Base-by-base conservation (phyloP, 2,113 vertebrate species). In the Cephalopterus ornatus region DNA sequence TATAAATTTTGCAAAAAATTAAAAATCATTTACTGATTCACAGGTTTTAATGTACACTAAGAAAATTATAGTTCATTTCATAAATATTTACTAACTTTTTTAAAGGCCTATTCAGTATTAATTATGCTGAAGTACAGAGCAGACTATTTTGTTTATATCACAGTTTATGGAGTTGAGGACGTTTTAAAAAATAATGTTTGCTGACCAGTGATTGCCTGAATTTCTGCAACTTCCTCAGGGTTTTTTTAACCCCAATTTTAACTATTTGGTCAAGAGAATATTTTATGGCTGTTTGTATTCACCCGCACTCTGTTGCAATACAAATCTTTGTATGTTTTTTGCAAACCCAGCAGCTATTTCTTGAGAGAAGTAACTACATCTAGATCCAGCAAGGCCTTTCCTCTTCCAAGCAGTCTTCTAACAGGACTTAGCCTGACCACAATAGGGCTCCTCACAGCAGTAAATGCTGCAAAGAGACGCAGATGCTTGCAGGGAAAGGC, bases 1-100 rank as follows among this genome's bases (percentile, higher is more conserved):
- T 50, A 2, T 7, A 70, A 74, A 12, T 91, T 91, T 44, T 72
- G 42, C 20, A 77, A 75, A 53, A 50, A 88, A 23, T 22, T 82
- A 46, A 76, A 95, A 52, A 62, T 30, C 4, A 5, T 73, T 85
- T 90, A 39, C 16, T 70, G 32, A 62, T 70, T 53, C 35, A 67
- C 58, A 62, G 50, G 6, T 62, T 95, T 92, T 75, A 76, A 71
- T 68, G 14, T 67, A 47, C 39, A 55, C 22, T 56, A 27, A 56
- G 50, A 85, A 91, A 88, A 89, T 81, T 26, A 28, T 4, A 30
- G 74, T 88, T 90, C 2, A 85, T 92, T 91, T 88, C 27, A 46
- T 88, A 94, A 93, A 80, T 91, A 87, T 87, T 94, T 93, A 35
- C 63, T 65, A 75, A 88, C 37, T 93, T 94, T 94, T 84, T 32